Base-by-base conservation (phyloP, 2,797 vertebrate species). In the Lutjanus argentimaculatus region DNA sequence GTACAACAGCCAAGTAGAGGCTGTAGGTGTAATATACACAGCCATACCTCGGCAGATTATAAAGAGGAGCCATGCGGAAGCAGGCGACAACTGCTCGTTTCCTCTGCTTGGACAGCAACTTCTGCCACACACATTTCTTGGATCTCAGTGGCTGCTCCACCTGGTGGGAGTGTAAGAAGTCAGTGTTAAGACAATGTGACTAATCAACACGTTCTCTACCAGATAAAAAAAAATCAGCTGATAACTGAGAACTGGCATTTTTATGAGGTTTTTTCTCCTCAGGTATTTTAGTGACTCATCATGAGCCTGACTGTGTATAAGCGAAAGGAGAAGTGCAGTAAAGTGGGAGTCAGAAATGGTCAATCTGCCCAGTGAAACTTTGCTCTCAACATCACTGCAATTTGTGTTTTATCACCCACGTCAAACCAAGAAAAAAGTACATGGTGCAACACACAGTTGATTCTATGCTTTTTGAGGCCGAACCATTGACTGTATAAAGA, bases 91-190 rank as follows among this genome's bases (percentile, higher is more conserved):
- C 99, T 0, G 99, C 99, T 88, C 99, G 94, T 91, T 99, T 99
- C 61, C 98, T 97, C 94, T 99, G 99, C 81, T 99, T 99, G 88
- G 98, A 99, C 45, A 99, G 91, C 55, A 99, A 90, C 87, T 99
- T 99, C 93, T 99, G 98, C 99, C 99, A 99, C 1, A 99, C 99
- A 8, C 98, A 99, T 88, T 99, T 99, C 94, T 99, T 99, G 79
- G 98, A 99, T 90, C 98, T 96, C 89, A 99, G 88, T 3, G 98
- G 98, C 88, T 99, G 98, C 85, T 99, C 99, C 88, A 99, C 98
- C 99, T 99, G 71, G 46, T 53, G 22, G 58, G 57, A 65, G 49
- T 0, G 82, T 8, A 71, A 56, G 22, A 64, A 59, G 25, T 68
- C 46, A 52, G 48, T 4, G 55, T 71, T 43, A 58, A 21, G 30